Percentiles rank a stretch among this genome's conserved stretches.
These are phyloP conservation scores for Lithophane leautieri DNA, from an alignment of 2,888 invertebrate species.

Conservation along the genomic window DNA sequence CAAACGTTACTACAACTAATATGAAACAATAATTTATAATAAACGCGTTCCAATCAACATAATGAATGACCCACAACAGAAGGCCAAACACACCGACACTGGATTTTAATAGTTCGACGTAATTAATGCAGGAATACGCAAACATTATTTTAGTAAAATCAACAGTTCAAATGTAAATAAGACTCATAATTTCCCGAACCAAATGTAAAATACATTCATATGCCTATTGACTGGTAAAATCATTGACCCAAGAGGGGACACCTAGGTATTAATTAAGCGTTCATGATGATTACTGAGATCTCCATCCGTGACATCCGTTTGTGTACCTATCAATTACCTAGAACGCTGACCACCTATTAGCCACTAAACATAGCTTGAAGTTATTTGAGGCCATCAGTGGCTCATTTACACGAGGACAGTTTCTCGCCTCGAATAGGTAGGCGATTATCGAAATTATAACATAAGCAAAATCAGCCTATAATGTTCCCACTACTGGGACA, in stretches of 20 bases:
- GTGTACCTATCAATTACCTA: slow-evolving; percentile 35
- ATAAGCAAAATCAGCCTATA: no score
- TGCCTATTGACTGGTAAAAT: background rate
- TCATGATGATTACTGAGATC: slow-evolving; percentile 21
- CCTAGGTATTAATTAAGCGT: slow-evolving; percentile 10
- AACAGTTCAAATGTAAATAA: slow-evolving; percentile 12
- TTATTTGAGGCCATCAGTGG: background rate
- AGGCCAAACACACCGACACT: background rate
- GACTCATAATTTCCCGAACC: background rate
- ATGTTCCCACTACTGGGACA: no score
- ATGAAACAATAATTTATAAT: background rate
- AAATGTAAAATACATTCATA: background rate
- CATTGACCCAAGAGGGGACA: background rate
- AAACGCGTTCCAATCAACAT: background rate
- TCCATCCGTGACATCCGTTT: slow-evolving; percentile 7
- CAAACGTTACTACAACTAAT: background rate
- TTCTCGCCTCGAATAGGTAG: background rate
- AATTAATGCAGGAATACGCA: background rate
- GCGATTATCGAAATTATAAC: no score
- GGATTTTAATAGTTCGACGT: background rate
- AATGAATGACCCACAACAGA: background rate
- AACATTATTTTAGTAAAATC: slow-evolving; percentile 19
- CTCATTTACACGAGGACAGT: no score
- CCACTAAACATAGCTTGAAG: background rate
- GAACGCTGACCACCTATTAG: slow-evolving; percentile 19